These are phyloP conservation scores for Rhynchotus rufescens DNA, from an alignment of 2,797 vertebrate species.

Conservation along the genomic window DNA sequence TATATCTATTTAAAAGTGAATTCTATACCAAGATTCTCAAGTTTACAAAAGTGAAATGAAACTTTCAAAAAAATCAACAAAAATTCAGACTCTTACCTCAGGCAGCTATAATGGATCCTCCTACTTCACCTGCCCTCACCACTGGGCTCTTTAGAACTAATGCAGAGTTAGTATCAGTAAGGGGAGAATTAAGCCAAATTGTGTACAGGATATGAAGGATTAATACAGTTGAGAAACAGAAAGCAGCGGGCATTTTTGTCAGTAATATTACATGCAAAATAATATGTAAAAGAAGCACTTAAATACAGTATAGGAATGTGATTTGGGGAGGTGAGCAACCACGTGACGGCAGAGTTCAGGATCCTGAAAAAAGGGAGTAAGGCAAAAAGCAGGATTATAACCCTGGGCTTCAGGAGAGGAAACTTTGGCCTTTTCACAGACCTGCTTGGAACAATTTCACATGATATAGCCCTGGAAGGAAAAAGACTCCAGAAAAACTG, in stretches of 20 bases:
- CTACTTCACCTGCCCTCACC: accelerated
- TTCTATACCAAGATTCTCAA: background rate
- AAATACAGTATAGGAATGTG: accelerated
- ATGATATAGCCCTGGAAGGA: background rate
- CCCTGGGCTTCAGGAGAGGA: background rate
- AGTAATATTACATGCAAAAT: background rate
- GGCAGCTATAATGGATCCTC: background rate
- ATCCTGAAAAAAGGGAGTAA: background rate
- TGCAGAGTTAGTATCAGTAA: background rate
- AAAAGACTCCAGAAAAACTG: background rate
- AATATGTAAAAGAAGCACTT: background rate
- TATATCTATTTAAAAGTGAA: background rate
- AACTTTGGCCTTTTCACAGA: background rate
- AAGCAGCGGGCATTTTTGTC: background rate
- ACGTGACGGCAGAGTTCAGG: no score
- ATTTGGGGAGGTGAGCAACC: no score
- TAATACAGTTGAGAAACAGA: background rate
- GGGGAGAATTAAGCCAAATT: background rate
- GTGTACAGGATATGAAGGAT: background rate
- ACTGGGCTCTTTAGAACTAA: background rate
- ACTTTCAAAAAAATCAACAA: background rate
- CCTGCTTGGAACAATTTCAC: background rate
- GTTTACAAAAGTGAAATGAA: background rate
- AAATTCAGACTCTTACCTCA: background rate
- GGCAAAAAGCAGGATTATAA: background rate